Evolutionary conservation across 2,797 vertebrate species (phyloP).

Genomic region (Pseudotriccus pelzelni): DNA sequence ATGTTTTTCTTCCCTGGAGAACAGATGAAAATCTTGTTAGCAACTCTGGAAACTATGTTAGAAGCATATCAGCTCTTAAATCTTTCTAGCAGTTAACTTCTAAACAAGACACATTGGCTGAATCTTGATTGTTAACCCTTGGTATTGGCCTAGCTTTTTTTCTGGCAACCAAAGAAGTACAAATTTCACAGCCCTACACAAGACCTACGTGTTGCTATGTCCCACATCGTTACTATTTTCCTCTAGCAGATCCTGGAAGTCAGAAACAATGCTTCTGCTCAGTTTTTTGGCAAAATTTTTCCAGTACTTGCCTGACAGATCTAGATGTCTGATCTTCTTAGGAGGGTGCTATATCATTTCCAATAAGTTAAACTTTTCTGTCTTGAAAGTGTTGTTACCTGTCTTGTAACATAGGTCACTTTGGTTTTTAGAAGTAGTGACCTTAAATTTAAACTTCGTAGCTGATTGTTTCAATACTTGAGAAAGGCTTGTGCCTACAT

Average conservation of each 20-base stretch:
- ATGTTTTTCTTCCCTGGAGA: slow-evolving; percentile 74
- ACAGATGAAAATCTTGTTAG: slow-evolving; percentile 79
- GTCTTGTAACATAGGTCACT: rapidly evolving
- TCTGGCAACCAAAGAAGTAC: not conserved
- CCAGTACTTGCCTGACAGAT: not conserved
- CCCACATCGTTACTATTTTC: not conserved
- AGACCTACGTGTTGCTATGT: not conserved
- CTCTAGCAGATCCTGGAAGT: not conserved
- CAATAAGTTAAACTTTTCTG: not conserved
- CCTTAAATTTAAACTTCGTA: not conserved
- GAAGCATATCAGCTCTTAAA: slow-evolving; percentile 60
- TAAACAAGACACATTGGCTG: not conserved
- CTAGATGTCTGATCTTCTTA: not conserved
- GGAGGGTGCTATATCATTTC: not conserved
- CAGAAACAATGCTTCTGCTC: not conserved
- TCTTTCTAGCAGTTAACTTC: not conserved
- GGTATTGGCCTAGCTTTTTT: not conserved
- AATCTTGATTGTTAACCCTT: not conserved
- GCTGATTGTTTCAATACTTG: not conserved
- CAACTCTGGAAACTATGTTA: slow-evolving; percentile 80
- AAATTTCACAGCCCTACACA: not conserved
- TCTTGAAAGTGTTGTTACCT: not conserved
- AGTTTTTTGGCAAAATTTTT: not conserved
- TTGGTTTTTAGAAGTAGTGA: not conserved
- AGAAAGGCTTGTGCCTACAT: not conserved